These are phyloP conservation scores for Scaptomyza hsui DNA, from an alignment of 1,140 invertebrate genomes.

Conservation along the genomic window DNA sequence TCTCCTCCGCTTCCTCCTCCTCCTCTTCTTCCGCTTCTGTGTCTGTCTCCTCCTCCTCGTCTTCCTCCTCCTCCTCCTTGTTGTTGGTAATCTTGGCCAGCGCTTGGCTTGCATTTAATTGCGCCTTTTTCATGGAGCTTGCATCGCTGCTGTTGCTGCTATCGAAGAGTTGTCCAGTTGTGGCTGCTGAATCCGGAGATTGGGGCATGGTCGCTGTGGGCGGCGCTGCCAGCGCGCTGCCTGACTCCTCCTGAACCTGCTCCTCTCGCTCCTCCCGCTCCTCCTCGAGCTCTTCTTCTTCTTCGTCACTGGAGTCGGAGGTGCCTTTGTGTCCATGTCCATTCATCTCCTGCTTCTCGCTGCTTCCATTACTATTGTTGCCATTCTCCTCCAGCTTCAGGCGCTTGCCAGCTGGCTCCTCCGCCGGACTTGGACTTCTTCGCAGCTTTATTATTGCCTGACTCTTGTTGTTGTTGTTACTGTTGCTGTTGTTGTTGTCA, in stretches of 20 bases:
- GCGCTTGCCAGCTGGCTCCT: constrained; percentile 51
- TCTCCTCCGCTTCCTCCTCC: constrained; percentile 26
- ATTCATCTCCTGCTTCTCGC: constrained; percentile 8
- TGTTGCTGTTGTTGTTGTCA: constrained; percentile 64
- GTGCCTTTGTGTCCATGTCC: constrained; percentile 42
- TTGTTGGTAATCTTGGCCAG: constrained; percentile 69
- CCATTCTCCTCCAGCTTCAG: constrained; percentile 47
- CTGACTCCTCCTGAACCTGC: constrained; percentile 53
- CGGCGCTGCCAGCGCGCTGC: constrained; percentile 63
- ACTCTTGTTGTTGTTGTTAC: constrained; percentile 15
- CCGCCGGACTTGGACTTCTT: constrained; percentile 51
- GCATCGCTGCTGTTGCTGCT: constrained; percentile 82
- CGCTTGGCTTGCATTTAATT: constrained; percentile 72
- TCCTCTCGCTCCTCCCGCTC: constrained; percentile 13
- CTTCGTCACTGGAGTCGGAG: constrained; percentile 3
- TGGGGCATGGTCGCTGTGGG: constrained; percentile 75
- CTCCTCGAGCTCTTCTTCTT: not conserved
- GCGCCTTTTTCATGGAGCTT: constrained; percentile 75
- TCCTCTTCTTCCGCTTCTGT: constrained; percentile 50
- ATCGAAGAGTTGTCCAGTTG: constrained; percentile 77
- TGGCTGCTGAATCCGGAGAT: constrained; percentile 76
- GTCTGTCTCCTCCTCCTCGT: constrained; percentile 28
- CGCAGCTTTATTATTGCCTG: constrained; percentile 58
- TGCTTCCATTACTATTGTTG: not conserved
- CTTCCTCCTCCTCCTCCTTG: constrained; percentile 10